A percentile compares a stretch with the other conserved stretches of the same genome.
Evolutionary conservation across 2,113 vertebrate genomes (phyloP).

Genomic region (Orycteropus afer): DNA sequence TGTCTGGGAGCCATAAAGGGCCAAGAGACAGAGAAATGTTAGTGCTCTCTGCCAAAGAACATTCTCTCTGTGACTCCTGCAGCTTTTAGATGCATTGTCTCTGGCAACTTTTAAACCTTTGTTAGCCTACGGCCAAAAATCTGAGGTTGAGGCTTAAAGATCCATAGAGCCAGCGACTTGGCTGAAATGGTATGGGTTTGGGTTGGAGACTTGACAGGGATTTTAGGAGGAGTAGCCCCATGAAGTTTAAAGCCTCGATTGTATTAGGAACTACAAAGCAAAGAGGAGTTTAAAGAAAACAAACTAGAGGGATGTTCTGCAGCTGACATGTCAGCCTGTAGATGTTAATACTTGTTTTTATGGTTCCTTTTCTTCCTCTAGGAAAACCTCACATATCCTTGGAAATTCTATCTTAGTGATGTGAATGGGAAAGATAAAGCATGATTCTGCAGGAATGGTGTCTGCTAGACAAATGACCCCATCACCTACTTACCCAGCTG

Average conservation of each 20-base stretch:
- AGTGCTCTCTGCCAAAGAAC: not conserved
- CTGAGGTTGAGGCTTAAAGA: not conserved
- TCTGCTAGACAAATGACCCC: not conserved
- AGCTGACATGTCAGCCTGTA: not conserved
- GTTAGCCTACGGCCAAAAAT: not conserved
- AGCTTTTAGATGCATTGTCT: not conserved
- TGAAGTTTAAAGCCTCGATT: conserved; percentile 27
- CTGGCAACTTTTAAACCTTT: conserved; percentile 4
- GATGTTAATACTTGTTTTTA: not conserved
- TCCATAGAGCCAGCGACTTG: not conserved
- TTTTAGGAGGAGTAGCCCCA: not conserved
- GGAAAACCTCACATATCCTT: not conserved
- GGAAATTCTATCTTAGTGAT: not conserved
- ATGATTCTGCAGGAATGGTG: not conserved
- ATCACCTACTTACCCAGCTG: not conserved
- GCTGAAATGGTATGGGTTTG: not conserved
- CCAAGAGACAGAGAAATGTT: conserved; percentile 19
- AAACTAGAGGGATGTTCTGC: not conserved
- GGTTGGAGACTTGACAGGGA: not conserved
- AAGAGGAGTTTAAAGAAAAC: conserved; percentile 24
- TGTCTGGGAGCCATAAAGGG: not conserved
- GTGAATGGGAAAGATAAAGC: not conserved
- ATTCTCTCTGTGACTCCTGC: not conserved
- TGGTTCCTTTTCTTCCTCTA: not conserved
- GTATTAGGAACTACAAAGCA: conserved; percentile 28